Evolutionary conservation across 2,797 vertebrate species (phyloP).

Genomic region (Naso thynnoides): DNA sequence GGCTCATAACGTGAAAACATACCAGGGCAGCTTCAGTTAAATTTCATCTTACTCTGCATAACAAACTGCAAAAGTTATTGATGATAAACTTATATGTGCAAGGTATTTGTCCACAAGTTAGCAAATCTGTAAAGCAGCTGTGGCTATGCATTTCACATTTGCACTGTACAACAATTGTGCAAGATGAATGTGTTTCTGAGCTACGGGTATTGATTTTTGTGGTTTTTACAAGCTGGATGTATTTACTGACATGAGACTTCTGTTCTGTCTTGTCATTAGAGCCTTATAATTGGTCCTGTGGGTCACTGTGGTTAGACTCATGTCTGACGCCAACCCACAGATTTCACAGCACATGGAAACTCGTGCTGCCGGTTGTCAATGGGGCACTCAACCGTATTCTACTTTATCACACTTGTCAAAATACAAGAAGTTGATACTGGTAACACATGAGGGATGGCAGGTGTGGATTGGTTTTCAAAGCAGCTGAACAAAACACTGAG

Average conservation of each 20-base stretch:
- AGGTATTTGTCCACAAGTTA: background rate
- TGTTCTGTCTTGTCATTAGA: constrained; percentile 6
- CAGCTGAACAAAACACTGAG: constrained; percentile 48
- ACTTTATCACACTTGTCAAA: constrained; percentile 67
- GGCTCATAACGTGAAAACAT: background rate
- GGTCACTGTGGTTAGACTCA: constrained; percentile 29
- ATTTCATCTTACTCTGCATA: background rate
- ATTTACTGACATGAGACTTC: background rate
- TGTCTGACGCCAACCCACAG: constrained; percentile 33
- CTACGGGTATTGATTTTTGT: background rate
- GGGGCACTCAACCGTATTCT: constrained; percentile 29
- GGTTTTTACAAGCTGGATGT: background rate
- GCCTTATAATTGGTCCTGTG: constrained; percentile 17
- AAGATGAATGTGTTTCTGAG: constrained; percentile 2
- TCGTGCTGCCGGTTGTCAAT: constrained; percentile 35
- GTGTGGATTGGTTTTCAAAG: constrained; percentile 76
- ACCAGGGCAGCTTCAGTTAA: background rate
- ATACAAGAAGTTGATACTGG: constrained; percentile 64
- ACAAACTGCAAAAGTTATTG: background rate
- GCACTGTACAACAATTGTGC: background rate
- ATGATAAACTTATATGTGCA: no score
- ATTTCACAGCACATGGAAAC: constrained; percentile 38
- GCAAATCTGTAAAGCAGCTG: background rate
- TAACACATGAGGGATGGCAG: constrained; percentile 38
- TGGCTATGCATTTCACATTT: background rate